Percentiles rank a stretch among this genome's conserved stretches.
These are phyloP conservation scores for Talpa occidentalis DNA, from an alignment of 2,113 vertebrate species.

Conservation along the genomic window DNA sequence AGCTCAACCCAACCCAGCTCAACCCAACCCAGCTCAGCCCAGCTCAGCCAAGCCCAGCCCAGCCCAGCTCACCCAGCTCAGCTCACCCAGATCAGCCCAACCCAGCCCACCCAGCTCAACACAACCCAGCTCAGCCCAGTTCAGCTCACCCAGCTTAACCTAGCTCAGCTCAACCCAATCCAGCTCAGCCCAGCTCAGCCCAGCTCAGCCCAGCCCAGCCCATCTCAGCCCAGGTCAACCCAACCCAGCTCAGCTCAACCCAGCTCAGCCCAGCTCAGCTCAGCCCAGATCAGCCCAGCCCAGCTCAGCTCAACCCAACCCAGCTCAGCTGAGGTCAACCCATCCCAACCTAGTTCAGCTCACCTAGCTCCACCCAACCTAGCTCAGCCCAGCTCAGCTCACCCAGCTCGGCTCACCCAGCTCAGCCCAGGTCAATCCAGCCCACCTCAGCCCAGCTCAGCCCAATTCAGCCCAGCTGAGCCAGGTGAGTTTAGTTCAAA, in stretches of 20 bases:
- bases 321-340: too few species aligned
- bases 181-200: rapidly evolving
- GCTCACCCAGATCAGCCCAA: rapidly evolving
- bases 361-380: too few species aligned
- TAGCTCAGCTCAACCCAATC: rapidly evolving
- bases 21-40: rapidly evolving
- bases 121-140: rapidly evolving
- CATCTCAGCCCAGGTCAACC: rapidly evolving
- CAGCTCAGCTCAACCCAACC: rapidly evolving
- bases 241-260: rapidly evolving
- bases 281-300: rapidly evolving
- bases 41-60: rapidly evolving
- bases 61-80: rapidly evolving
- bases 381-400: too few species aligned
- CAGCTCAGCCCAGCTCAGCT: rapidly evolving
- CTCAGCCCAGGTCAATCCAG: too few species aligned
- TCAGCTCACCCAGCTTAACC: rapidly evolving
- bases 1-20: rapidly evolving
- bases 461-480: too few species aligned
- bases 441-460: too few species aligned
- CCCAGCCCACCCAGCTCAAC: rapidly evolving
- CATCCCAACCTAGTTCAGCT: too few species aligned
- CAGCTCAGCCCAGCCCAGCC: rapidly evolving
- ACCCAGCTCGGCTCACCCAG: too few species aligned
- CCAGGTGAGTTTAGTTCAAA: too few species aligned